Conservation (phyloP, 2,797 vertebrate species). For the Peromyscus aztecus region DNA sequence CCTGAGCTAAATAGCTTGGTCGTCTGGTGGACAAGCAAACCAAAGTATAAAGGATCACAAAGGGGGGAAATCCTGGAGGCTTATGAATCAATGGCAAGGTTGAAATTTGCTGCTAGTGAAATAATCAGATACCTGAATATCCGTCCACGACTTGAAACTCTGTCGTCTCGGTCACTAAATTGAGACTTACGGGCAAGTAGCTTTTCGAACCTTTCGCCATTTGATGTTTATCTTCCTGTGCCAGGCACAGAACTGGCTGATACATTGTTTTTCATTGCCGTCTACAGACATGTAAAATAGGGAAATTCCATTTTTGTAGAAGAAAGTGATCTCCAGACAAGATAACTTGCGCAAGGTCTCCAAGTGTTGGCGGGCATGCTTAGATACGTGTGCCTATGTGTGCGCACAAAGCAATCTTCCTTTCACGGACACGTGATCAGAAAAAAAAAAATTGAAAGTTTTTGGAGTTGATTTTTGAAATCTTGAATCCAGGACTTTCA, state of each 20-base stretch:
- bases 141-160: background rate
- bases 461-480: constrained; percentile 29
- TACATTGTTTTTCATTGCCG: background rate
- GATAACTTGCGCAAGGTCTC: background rate
- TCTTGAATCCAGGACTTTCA: background rate
- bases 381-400: background rate
- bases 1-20: too few relatives aligned
- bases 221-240: background rate
- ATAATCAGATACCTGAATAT: background rate
- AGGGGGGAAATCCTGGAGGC: background rate
- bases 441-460: constrained; percentile 26
- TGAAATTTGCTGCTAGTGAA: constrained; percentile 14
- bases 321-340: background rate
- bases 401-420: background rate
- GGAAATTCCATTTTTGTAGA: background rate
- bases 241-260: too few relatives aligned
- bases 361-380: background rate
- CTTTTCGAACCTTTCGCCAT: background rate
- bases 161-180: background rate
- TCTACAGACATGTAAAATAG: background rate
- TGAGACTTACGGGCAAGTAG: background rate
- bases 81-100: background rate
- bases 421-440: background rate
- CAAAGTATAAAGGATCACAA: background rate
- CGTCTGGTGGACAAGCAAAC: background rate